Evolutionary conservation across 2,888 invertebrate species (phyloP).

Genomic region (Drosophila maculinotata): DNA sequence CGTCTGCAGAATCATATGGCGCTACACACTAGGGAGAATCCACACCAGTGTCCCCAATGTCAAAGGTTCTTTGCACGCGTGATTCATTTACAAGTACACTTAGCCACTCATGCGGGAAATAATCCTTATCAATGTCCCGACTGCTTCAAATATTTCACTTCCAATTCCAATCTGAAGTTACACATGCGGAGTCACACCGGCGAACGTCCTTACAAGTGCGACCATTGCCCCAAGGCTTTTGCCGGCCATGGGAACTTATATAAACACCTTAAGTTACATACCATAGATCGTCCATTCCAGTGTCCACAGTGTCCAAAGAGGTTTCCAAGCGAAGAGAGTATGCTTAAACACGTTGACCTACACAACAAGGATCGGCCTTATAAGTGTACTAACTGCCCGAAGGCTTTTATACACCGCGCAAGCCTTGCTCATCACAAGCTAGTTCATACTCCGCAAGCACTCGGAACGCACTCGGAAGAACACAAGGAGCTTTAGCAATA

Average conservation of each 20-base stretch:
- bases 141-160: not conserved
- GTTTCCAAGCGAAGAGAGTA: constrained; percentile 5
- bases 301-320: constrained; percentile 10
- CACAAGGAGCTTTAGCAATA: too few relatives aligned
- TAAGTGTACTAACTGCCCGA: constrained; percentile 1
- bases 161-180: not conserved
- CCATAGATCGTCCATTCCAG: constrained; percentile 1
- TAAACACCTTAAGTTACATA: constrained; percentile 1
- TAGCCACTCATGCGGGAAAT: not conserved
- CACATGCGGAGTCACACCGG: constrained; percentile 8
- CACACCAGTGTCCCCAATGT: constrained; percentile 6
- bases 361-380: constrained; percentile 1
- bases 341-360: constrained; percentile 1
- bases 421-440: not conserved
- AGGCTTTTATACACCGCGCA: not conserved
- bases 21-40: constrained; percentile 1
- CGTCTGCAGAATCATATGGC: not conserved
- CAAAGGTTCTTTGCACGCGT: not conserved
- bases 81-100: constrained; percentile 1
- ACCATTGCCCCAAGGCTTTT: constrained; percentile 5
- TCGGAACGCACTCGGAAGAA: too few relatives aligned
- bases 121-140: constrained; percentile 1
- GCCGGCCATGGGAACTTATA: not conserved
- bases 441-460: not conserved
- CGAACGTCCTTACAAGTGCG: constrained; percentile 8